phyloP scores from a whole-genome alignment of 2,113 vertebrate species.

The Gambusia holbrooki region DNA sequence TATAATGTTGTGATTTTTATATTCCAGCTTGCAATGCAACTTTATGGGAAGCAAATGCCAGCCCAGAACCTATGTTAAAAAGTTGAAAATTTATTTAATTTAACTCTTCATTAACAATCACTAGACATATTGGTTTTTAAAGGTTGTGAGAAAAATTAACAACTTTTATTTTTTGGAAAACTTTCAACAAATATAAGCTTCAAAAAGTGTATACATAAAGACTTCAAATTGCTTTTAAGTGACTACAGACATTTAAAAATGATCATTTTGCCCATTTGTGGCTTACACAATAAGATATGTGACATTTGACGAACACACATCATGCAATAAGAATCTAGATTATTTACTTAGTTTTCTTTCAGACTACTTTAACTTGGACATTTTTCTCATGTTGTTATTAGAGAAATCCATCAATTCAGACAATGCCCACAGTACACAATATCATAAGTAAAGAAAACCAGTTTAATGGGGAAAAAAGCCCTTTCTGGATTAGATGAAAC shows the following conservation, averaged over 20 bases:
- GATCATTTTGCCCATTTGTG: neutral
- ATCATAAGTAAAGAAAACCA: neutral
- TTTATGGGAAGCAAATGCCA: slow-evolving; percentile 39
- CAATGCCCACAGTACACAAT: neutral
- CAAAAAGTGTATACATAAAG: neutral
- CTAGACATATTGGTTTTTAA: neutral
- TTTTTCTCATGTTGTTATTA: neutral
- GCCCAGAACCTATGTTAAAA: slow-evolving; percentile 30
- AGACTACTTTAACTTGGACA: neutral
- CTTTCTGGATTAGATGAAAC: neutral
- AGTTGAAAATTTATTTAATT: slow-evolving; percentile 3
- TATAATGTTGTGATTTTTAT: slow-evolving; percentile 28
- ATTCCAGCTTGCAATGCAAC: slow-evolving; percentile 31
- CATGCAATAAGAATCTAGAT: slow-evolving; percentile 28
- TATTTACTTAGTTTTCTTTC: slow-evolving; percentile 25
- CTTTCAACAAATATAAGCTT: neutral
- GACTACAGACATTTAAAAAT: neutral
- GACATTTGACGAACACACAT: slow-evolving; percentile 3
- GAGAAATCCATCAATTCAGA: neutral
- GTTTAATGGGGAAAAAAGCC: neutral
- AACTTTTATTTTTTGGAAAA: slow-evolving; percentile 5
- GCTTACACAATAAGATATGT: slow-evolving; percentile 10
- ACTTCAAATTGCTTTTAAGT: neutral
- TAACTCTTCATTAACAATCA: slow-evolving; percentile 45
- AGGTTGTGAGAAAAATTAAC: neutral